Percentiles rank a stretch among this genome's conserved stretches.
These are phyloP conservation scores for Nothocercus julius DNA, from an alignment of 2,113 vertebrate species.

Conservation along the genomic window DNA sequence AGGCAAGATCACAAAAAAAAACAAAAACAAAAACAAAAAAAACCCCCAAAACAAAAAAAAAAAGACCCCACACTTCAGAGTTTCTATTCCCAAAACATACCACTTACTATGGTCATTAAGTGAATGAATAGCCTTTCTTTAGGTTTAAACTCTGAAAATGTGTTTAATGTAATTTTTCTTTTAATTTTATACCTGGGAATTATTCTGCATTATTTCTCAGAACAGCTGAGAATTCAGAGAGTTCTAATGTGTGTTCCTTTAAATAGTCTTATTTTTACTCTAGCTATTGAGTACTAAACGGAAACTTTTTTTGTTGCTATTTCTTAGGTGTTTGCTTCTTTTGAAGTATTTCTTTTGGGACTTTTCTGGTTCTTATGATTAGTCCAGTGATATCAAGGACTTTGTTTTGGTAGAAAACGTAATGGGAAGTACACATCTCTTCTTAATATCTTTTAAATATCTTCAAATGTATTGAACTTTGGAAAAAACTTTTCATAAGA, in stretches of 20 bases:
- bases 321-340: slow-evolving; percentile 6
- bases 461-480: background rate
- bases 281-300: background rate
- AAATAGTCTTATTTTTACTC: background rate
- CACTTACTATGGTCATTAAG: background rate
- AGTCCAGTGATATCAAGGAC: slow-evolving; percentile 11
- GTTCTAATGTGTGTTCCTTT: background rate
- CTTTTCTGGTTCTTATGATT: slow-evolving; percentile 5
- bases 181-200: background rate
- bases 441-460: background rate
- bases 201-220: slow-evolving; percentile 1
- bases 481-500: background rate
- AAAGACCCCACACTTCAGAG: background rate
- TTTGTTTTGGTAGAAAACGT: slow-evolving; percentile 13
- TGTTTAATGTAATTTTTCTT: background rate
- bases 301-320: background rate
- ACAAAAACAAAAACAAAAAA: background rate
- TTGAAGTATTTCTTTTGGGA: background rate
- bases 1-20: background rate
- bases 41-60: background rate
- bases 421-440: background rate
- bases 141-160: slow-evolving; percentile 16
- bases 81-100: slow-evolving; percentile 4
- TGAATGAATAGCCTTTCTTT: slow-evolving; percentile 10
- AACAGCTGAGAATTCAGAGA: slow-evolving; percentile 6